Evolutionary conservation across 2,113 vertebrate genomes (phyloP), one percentile per base, ranked within the genome.

Genomic region (Gobiocypris rarus): DNA sequence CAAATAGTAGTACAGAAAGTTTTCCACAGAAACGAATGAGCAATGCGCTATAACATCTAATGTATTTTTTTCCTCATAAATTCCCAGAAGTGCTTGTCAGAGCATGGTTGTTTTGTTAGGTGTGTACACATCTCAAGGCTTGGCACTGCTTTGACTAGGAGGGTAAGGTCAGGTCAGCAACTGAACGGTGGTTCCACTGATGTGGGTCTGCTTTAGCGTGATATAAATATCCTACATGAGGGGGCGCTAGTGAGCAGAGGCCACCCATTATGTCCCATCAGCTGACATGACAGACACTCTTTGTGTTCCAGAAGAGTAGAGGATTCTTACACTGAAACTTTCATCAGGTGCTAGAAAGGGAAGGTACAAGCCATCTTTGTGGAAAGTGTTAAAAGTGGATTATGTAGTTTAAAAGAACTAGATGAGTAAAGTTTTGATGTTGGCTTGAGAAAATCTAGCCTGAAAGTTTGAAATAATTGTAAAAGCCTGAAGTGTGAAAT

Each of bases 151-250:
- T 82, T 48, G 67, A 84, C 84, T 86, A 58, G 87, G 86, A 91
- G 90, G 89, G 90, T 88, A 93, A 85, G 45, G 61, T 85, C 80
- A 85, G 90, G 91, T 93, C 91, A 93, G 65, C 83, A 26, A 52
- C 83, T 87, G 83, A 88, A 90, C 84, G 88, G 89, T 92, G 92
- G 92, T 91, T 90, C n/a, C 8, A 17, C 14, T 71, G 77, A 78
- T 71, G 84, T 84, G 38, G 50, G 34, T 15, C 22, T 79, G 69
- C 70, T 59, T 69, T 43, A 50, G 34, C 48, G 38, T 69, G 19
- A 70, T 52, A 24, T 77, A 38, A 58, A 80, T 58, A 22, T 82
- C n/a, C 6, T 43, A 45, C 75, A 88, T 73, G 77, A 86, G 38
- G 58, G 75, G 86, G 86, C 77, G 54, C 52, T 75, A 77, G 38